Conservation (phyloP, 1,140 invertebrate species). For the Olivierus martensii region DNA sequence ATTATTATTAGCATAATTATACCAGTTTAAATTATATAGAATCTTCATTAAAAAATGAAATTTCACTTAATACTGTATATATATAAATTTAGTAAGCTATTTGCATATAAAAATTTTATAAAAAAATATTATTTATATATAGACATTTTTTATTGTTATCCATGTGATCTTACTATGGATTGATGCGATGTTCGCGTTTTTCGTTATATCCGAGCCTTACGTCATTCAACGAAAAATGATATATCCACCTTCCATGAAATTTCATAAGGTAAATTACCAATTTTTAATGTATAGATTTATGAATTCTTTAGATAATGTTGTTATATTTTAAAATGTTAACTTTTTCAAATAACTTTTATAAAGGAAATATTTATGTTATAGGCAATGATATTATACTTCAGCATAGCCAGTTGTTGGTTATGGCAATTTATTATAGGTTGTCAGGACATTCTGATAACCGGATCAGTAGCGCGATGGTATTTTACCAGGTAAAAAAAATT, state of each 20-base stretch:
- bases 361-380: conserved; percentile 19
- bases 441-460: conserved; percentile 58
- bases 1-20: too few species aligned
- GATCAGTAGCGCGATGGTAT: conserved; percentile 58
- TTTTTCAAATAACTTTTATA: conserved; percentile 20
- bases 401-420: conserved; percentile 53
- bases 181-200: conserved; percentile 51
- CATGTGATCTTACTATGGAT: conserved; percentile 76
- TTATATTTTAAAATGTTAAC: conserved; percentile 3
- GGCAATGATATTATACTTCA: conserved; percentile 27
- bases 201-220: conserved; percentile 34
- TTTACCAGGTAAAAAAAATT: conserved; percentile 46
- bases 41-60: too few species aligned
- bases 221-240: too few species aligned
- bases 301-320: neutral
- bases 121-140: too few species aligned
- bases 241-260: too few species aligned
- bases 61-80: too few species aligned
- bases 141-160: conserved; percentile 63
- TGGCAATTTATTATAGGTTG: conserved; percentile 55
- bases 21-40: too few species aligned
- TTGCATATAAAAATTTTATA: too few species aligned
- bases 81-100: too few species aligned
- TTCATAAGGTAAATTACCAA: too few species aligned
- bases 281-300: too few species aligned